These are phyloP conservation scores for Panthera leo DNA, from an alignment of 2,113 vertebrate genomes.

Conservation along the genomic window DNA sequence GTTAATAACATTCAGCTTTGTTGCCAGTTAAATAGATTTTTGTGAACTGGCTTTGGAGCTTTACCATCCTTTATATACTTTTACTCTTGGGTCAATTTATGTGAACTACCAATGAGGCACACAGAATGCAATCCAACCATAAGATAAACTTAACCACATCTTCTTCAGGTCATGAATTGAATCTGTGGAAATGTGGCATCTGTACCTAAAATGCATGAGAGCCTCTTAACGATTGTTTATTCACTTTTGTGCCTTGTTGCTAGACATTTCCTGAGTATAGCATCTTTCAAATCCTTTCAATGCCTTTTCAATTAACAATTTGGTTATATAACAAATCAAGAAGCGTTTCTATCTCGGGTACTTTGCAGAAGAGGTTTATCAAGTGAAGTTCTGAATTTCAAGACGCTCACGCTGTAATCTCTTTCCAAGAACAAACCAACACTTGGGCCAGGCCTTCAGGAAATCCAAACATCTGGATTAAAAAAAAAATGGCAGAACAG, in stretches of 20 bases:
- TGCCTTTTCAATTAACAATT: not conserved
- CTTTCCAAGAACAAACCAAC: constrained; percentile 30
- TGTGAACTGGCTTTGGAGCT: not conserved
- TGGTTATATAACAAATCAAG: constrained; percentile 31
- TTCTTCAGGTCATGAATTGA: not conserved
- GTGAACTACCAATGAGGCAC: not conserved
- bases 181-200: not conserved
- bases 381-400: not conserved
- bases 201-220: not conserved
- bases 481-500: constrained; percentile 19
- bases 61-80: constrained; percentile 3
- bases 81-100: not conserved
- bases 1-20: not conserved
- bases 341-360: not conserved
- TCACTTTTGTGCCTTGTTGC: not conserved
- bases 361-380: constrained; percentile 2
- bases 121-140: not conserved
- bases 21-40: not conserved
- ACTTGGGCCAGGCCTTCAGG: not conserved
- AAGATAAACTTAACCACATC: not conserved
- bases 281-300: not conserved
- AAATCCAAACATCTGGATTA: constrained; percentile 52
- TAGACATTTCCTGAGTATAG: not conserved
- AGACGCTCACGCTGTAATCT: not conserved
- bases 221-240: not conserved